Evolutionary conservation across 2,113 vertebrate genomes (phyloP), one percentile per base, ranked within the genome.

Genomic region (Nothoprocta perdicaria): DNA sequence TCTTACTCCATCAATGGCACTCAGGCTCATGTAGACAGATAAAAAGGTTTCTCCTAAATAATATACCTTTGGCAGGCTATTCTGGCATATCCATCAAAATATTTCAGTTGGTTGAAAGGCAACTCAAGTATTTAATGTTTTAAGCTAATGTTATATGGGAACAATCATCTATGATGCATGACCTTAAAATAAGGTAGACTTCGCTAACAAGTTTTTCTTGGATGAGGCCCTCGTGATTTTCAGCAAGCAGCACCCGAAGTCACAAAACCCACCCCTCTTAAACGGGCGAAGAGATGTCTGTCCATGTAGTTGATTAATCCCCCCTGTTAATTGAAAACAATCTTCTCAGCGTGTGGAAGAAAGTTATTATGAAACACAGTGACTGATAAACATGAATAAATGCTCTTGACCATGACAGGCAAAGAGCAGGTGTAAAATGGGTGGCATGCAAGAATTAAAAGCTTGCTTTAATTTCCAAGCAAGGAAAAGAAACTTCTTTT

Each of bases 41-140:
- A 92, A 94, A 90, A 93, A 90, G 66, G 76, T 55, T 92, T 96
- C 41, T 10, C 93, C 83, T 79, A 85, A 92, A 96, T 92, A 92
- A 95, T 77, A 88, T 46, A 62, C 84, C 85, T 84, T 38, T 81
- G 90, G 89, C 94, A 92, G 66, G 65, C 76, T 57, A 26, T 43
- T 91, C 76, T 26, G 26, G 60, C 38, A 33, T 53, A 80, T 29
- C 68, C 60, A 66, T 87, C 92, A 79, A 88, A 96, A 95, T 84
- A 95, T 33, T 69, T 82, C 86, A 79, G 79, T 67, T 94, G 80
- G 84, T 73, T 88, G 90, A 94, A 89, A 91, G 41, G 67, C n/a
- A 94, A 68, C 82, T 93, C 43, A 57, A 88, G 90, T 62, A 41
- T 92, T 96, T 94, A 96, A 95, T 91, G 88, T 91, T 92, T 95